phyloP scores from a whole-genome alignment of 2,888 invertebrate species.

The Geotrupes spiniger region DNA sequence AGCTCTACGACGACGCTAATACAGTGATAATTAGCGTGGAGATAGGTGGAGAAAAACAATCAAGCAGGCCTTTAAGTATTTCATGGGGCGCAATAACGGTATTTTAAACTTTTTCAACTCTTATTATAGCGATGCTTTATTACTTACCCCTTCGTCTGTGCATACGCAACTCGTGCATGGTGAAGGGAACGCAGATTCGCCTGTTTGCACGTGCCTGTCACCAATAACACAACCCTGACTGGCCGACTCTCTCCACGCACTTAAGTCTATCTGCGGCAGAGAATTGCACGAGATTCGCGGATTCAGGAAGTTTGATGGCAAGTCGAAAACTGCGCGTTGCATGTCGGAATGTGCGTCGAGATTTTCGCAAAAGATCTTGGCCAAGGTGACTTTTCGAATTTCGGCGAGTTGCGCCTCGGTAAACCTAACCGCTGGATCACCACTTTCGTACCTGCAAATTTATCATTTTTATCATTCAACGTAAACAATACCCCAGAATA shows the following conservation, averaged over 20 bases:
- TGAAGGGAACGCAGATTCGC: conserved; percentile 83
- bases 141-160: conserved; percentile 79
- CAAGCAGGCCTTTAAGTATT: too few species aligned
- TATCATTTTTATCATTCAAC: neutral
- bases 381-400: conserved; percentile 79
- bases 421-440: conserved; percentile 73
- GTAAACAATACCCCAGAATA: conserved; percentile 1
- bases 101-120: too few species aligned
- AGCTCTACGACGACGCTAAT: too few species aligned
- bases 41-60: too few species aligned
- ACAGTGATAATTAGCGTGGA: too few species aligned
- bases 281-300: conserved; percentile 82
- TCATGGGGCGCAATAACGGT: too few species aligned
- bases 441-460: conserved; percentile 83
- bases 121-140: too few species aligned
- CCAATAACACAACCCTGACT: conserved; percentile 78
- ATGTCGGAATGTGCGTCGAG: conserved; percentile 81
- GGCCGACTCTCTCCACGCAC: conserved; percentile 79
- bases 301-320: conserved; percentile 89
- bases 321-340: conserved; percentile 85
- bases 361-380: conserved; percentile 87
- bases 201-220: conserved; percentile 72
- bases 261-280: conserved; percentile 75
- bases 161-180: conserved; percentile 90
- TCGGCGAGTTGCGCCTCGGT: conserved; percentile 85